Evolutionary conservation across 2,888 invertebrate genomes (phyloP).

Genomic region (Meandrusa payeni): DNA sequence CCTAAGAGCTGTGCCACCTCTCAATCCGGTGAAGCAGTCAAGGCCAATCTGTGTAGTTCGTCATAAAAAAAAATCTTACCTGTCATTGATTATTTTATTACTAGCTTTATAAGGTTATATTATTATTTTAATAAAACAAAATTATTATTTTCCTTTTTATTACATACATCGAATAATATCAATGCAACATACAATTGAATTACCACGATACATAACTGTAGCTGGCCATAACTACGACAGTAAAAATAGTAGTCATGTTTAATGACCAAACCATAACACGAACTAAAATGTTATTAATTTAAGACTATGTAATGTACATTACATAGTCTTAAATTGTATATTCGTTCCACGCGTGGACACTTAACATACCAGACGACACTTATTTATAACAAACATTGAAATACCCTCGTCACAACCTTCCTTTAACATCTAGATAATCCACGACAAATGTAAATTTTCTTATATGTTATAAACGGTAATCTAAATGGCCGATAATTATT

Average conservation of each 20-base stretch:
- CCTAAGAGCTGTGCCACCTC: too few species aligned
- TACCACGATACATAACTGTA: conserved; percentile 33
- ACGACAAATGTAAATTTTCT: background rate
- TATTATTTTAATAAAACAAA: conserved; percentile 26
- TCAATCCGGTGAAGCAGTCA: too few species aligned
- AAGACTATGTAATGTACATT: too few species aligned
- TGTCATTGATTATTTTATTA: too few species aligned
- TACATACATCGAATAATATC: conserved; percentile 63
- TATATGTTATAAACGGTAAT: too few species aligned
- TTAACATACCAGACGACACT: background rate
- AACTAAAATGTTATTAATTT: too few species aligned
- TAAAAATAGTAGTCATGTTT: conserved; percentile 13
- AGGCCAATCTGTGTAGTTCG: too few species aligned
- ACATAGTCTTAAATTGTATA: conserved; percentile 1
- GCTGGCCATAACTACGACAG: conserved; percentile 3
- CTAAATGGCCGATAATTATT: too few species aligned
- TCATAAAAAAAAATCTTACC: too few species aligned
- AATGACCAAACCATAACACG: background rate
- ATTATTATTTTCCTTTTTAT: conserved; percentile 44
- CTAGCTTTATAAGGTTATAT: too few species aligned
- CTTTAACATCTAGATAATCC: conserved; percentile 3
- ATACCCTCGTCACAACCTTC: conserved; percentile 24
- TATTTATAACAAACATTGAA: conserved; percentile 17
- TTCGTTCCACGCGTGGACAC: conserved; percentile 6
- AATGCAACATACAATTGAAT: conserved; percentile 50